Conservation (phyloP, 1,140 invertebrate genomes). For the Heliconius hewitsoni region DNA sequence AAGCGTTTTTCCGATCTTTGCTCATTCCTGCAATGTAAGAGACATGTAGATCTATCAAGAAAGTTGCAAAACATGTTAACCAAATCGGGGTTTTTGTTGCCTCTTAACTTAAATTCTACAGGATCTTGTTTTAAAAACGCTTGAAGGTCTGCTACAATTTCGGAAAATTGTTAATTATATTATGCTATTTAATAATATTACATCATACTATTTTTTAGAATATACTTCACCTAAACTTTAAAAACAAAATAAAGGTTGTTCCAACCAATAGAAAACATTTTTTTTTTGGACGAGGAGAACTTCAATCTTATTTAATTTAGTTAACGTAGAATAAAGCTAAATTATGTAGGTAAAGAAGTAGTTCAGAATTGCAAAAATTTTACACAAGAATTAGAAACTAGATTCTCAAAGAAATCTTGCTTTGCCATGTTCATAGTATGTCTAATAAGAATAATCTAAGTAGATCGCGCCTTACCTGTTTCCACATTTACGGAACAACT, state of each 20-base stretch:
- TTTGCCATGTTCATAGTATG: constrained; percentile 33
- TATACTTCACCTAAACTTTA: no score
- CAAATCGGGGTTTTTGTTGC: constrained; percentile 32
- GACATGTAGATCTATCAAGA: constrained; percentile 50
- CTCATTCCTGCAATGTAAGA: constrained; percentile 18
- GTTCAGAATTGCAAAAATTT: background rate
- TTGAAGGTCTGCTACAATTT: no score
- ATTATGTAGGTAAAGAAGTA: background rate
- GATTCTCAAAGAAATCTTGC: background rate
- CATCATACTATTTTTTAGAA: no score
- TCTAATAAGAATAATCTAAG: constrained; percentile 48
- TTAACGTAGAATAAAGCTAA: background rate
- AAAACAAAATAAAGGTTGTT: no score
- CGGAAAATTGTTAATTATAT: no score
- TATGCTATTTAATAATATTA: no score
- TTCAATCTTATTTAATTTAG: background rate
- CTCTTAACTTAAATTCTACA: background rate
- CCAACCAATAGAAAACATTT: background rate
- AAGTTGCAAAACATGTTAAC: constrained; percentile 54
- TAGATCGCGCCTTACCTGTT: constrained; percentile 48
- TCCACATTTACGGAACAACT: constrained; percentile 5
- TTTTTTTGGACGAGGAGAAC: background rate
- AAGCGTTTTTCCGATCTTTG: constrained; percentile 18
- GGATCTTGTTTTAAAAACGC: no score
- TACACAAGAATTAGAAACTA: constrained; percentile 10